Conservation (phyloP, 2,888 invertebrate species). For the Heteropelma amictum region DNA sequence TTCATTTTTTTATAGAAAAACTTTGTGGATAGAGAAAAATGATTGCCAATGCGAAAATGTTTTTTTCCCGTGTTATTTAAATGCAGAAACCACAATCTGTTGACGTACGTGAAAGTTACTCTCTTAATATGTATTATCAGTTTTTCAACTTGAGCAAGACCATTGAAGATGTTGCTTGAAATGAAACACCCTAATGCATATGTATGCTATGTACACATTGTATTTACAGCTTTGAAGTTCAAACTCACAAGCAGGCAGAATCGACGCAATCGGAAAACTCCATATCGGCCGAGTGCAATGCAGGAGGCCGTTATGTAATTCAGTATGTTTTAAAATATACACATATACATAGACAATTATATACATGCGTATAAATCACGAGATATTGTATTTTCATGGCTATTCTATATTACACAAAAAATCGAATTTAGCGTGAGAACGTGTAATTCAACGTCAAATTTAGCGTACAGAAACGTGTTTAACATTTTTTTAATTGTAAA, state of each 20-base stretch:
- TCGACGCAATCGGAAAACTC: conserved; percentile 41
- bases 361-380: background rate
- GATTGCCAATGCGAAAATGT: too few species aligned
- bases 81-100: too few species aligned
- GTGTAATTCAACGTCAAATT: too few species aligned
- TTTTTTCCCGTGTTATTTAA: too few species aligned
- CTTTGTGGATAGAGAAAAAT: too few species aligned
- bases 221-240: conserved; percentile 7
- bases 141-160: conserved; percentile 10
- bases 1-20: too few species aligned
- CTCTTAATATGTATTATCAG: conserved; percentile 23
- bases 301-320: conserved; percentile 26
- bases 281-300: conserved; percentile 1
- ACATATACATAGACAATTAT: background rate
- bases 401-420: background rate
- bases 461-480: too few species aligned
- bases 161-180: too few species aligned
- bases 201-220: background rate
- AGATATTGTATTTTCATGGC: too few species aligned
- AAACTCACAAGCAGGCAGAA: conserved; percentile 6
- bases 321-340: background rate
- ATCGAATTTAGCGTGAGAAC: background rate
- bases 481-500: too few species aligned
- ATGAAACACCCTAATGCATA: background rate
- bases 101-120: too few species aligned